Base-by-base conservation (phyloP, 2,888 invertebrate genomes). In the Drosophila gaucha region DNA sequence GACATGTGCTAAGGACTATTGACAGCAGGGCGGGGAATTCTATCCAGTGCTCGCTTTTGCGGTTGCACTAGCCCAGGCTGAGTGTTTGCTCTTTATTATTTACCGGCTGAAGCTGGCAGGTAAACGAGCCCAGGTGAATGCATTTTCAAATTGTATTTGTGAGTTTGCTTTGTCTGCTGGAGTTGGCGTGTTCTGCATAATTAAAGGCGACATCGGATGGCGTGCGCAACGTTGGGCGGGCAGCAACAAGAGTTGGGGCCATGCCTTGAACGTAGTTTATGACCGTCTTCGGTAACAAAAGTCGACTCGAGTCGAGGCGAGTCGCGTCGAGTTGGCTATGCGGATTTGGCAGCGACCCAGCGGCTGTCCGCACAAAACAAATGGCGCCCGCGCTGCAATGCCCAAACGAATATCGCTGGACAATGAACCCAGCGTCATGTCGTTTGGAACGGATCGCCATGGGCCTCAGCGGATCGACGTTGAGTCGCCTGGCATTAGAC, bases 141-240 rank as follows among this genome's bases (percentile, higher is more conserved):
- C 46, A 65, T 71, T 65, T 57, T 43, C 8, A 50, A 47, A 47
- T 31, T 57, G 54, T 66, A 20, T 46, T 14, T 30, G 47, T 51
- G 14, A 46, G 31, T 43, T 26, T 20, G 30, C 36, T 33, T 52
- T 67, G 31, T 47, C 46, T 49, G 10, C 16, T 62, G 35, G 55
- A 39, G 60, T 24, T 78, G 71, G 66, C 76, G 76, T 76, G 79
- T 64, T 76, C 59, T 78, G 76, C 76, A 76, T 76, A 76, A 78
- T 78, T 78, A 70, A 76, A 67, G 58, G 62, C 55, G 56, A 39
- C 70, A 69, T 54, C 62, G 26, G 22, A 28, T 22, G 39, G 20
- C 31, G 18, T 12, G 36, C 36, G 38, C 39, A 22, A 22, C 39
- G 38, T 12, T 41, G 18, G 30, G 28, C 43, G 44, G 41, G 26